Evolutionary conservation across 2,797 vertebrate genomes (phyloP).

Genomic region (Liasis olivaceus): DNA sequence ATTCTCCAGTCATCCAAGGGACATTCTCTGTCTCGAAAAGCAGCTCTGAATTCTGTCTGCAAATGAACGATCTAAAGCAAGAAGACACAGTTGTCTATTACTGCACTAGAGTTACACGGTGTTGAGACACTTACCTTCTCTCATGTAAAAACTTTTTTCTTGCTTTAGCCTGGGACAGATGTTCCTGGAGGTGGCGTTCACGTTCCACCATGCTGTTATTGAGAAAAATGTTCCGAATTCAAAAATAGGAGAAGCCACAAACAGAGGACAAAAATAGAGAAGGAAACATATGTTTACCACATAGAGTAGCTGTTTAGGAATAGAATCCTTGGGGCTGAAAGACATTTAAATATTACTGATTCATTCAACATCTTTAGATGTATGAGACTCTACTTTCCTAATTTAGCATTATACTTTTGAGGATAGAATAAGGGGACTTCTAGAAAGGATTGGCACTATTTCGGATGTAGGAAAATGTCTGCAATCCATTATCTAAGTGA

Average conservation of each 20-base stretch:
- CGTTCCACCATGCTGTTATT: no score
- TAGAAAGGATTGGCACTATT: no score
- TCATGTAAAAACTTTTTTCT: not conserved
- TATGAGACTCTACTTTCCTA: not conserved
- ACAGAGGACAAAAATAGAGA: not conserved
- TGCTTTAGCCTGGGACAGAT: no score
- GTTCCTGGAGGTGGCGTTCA: not conserved
- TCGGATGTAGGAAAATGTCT: no score
- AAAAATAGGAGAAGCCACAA: not conserved
- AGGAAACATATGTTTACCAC: no score
- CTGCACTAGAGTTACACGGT: constrained; percentile 31
- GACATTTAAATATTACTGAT: not conserved
- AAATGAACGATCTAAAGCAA: constrained; percentile 8
- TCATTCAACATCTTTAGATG: not conserved
- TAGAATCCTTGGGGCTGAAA: not conserved
- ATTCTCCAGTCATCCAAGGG: not conserved
- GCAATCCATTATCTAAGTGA: no score
- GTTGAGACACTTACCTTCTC: not conserved
- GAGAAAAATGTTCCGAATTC: not conserved
- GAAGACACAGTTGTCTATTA: constrained; percentile 53
- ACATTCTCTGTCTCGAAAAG: not conserved
- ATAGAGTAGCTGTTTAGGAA: not conserved
- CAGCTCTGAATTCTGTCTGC: not conserved
- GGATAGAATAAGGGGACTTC: no score
- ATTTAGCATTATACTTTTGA: no score